Evolutionary conservation across 2,888 invertebrate species (phyloP), one percentile per base, ranked within the genome.

Genomic region (Portevinia maculata): DNA sequence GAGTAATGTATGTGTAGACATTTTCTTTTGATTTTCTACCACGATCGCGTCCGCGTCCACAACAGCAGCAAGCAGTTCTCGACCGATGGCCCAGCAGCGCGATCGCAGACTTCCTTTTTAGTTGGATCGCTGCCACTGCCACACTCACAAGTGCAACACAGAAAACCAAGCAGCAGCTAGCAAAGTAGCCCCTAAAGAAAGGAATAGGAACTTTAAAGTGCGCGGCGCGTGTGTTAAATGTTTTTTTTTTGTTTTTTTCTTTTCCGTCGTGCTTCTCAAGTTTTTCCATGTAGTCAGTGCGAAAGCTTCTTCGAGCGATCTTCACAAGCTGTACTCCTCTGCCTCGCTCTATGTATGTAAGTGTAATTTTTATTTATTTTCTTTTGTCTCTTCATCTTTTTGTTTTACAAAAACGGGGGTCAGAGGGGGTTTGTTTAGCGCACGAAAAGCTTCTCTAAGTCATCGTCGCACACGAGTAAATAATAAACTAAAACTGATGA

Each of bases 71-170:
- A 52, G 32, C 67, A 52, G 46, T 50, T 53, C 64, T 64, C 57
- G 48, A 48, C 69, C 79, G 81, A 71, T 76, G 79, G 69, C 52
- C 69, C 55, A 79, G 67, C 60, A 74, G 69, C 60, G 78, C 71
- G 81, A 76, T 81, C 75, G 79, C 81, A 67, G 83, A 83, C 83
- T 83, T 83, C 83, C 83, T 83, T 83, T 83, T 83, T 83, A 83
- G 83, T 83, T 83, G 83, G 83, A 78, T 78, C 78, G 76, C 78
- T 83, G 83, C 83, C 83, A 83, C 76, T 73, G 83, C 83, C 83
- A 83, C 76, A 78, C 71, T 83, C 83, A 83, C 83, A 78, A 83
- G 83, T 83, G 83, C 83, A 83, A 71, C 76, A 37, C 44, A 39
- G 48, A 64, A 67, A 34, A 41, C 15, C 48, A 55, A 24, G 28